Conservation (phyloP, 1,140 invertebrate species). For the Drosophila rhopaloa region DNA sequence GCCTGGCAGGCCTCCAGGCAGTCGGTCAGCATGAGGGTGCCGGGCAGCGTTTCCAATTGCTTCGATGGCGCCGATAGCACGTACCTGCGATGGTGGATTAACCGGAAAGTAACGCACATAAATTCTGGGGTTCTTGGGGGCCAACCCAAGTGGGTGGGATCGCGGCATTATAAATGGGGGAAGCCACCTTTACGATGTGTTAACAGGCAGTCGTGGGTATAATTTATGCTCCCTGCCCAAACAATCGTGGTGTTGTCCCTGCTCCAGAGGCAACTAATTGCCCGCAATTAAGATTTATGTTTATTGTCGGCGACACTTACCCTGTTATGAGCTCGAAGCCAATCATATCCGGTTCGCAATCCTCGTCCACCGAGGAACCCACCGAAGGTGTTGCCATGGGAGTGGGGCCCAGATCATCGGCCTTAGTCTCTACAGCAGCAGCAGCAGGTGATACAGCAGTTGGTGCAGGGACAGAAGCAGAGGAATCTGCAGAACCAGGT, state of each 20-base stretch:
- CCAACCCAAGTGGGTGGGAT: constrained; percentile 29
- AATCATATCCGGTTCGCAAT: constrained; percentile 94
- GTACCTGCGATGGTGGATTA: constrained; percentile 69
- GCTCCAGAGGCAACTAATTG: constrained; percentile 53
- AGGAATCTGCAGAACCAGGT: constrained; percentile 18
- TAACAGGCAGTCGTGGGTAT: constrained; percentile 44
- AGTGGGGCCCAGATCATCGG: constrained; percentile 51
- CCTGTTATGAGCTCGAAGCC: constrained; percentile 96
- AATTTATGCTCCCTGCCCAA: constrained; percentile 30
- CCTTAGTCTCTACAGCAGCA: constrained; percentile 39
- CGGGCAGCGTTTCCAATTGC: constrained; percentile 94
- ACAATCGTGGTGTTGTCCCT: constrained; percentile 24
- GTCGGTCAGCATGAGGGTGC: constrained; percentile 96
- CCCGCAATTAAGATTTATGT: constrained; percentile 45
- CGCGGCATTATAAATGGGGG: constrained; percentile 34
- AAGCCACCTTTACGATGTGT: constrained; percentile 62
- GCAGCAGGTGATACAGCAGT: constrained; percentile 16
- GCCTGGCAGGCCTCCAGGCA: constrained; percentile 95
- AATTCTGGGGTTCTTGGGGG: constrained; percentile 33
- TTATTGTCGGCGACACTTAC: constrained; percentile 80
- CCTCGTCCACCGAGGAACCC: constrained; percentile 85
- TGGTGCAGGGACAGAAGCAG: constrained; percentile 23
- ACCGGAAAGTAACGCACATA: constrained; percentile 67
- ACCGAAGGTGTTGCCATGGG: constrained; percentile 58
- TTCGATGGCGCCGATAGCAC: constrained; percentile 95